A percentile compares a stretch with the other conserved stretches of the same genome.
These are phyloP conservation scores for sheep (Ovis aries) DNA, from an alignment of 2,113 vertebrate species.

Conservation along the genomic window DNA sequence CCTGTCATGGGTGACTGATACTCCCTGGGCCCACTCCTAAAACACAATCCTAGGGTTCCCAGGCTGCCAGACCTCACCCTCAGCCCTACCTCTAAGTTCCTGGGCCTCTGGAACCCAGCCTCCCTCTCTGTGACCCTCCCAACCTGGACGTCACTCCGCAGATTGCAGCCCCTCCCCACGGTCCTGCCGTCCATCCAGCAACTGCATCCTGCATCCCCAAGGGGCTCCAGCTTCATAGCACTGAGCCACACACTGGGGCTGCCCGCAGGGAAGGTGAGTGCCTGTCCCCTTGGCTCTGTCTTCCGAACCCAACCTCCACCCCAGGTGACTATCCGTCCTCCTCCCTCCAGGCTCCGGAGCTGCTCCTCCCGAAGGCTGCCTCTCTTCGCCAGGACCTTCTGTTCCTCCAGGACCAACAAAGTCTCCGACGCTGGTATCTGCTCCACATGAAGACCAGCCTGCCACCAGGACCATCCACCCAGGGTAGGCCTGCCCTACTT, in stretches of 20 bases:
- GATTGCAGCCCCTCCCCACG: neutral
- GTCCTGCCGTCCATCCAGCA: slow-evolving; percentile 59
- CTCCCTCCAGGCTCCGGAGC: slow-evolving; percentile 41
- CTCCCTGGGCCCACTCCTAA: neutral
- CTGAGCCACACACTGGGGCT: slow-evolving; percentile 52
- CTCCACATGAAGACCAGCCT: slow-evolving; percentile 34
- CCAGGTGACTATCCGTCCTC: neutral
- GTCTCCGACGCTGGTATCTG: slow-evolving; percentile 4
- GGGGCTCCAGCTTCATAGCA: neutral
- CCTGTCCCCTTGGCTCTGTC: neutral
- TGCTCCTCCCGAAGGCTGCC: slow-evolving; percentile 50
- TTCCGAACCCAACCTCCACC: neutral
- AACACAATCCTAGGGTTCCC: neutral
- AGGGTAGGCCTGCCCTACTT: slow-evolving; percentile 28
- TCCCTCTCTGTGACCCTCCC: neutral
- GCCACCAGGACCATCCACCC: neutral
- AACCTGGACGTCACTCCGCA: neutral
- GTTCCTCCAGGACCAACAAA: slow-evolving; percentile 56
- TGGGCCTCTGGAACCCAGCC: neutral
- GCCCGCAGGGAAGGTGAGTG: slow-evolving; percentile 45
- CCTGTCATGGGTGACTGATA: neutral
- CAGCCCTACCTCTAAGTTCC: neutral
- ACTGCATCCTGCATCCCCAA: slow-evolving; percentile 8
- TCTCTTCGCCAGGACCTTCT: slow-evolving; percentile 65
- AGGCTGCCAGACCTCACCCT: neutral